Base-by-base conservation (phyloP, 2,797 vertebrate species). In the Pteronotus mesoamericanus region DNA sequence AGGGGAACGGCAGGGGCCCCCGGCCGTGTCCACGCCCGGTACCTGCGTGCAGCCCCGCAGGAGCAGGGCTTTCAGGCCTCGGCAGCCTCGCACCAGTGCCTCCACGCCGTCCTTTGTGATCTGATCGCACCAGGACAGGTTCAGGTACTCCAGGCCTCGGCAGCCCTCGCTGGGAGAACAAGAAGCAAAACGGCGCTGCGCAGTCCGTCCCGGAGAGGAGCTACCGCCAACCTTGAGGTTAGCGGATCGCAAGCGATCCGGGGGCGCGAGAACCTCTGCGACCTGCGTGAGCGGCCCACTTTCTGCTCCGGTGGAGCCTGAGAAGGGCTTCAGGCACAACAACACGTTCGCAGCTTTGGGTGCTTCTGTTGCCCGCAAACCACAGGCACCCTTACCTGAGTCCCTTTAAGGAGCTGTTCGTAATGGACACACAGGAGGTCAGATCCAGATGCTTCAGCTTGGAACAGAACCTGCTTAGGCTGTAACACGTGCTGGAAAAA, bases 401-500 rank as follows among this genome's bases (percentile, higher is more conserved):
- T 85, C 99, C 99, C 97, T 99, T 99, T 96, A 99, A 99, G 97
- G 99, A 99, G 98, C 99, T 99, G 98, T 99, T 99, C 94, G 99
- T 99, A 97, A 99, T 98, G 84, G 99, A 99, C 97, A 99, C 99
- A 0, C 99, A 99, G 98, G 99, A 99, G 79, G 99, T 99, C 98
- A 99, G 99, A 98, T 99, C 99, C 94, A 99, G 98, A 91, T 99
- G 99, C 97, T 99, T 99, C 98, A 99, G 99, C 98, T 99, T 99
- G 97, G 99, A 98, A 98, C 99, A 99, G 97, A 99, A 99, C 98
- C 99, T 99, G 99, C 99, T 99, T 98, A 99, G 99, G 98, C 99
- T 99, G 94, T 99, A 98, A 97, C 99, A 99, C 91, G 99, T 99
- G 98, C 99, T 99, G 98, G 39, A 97, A 98, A 98, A 97, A 84